A percentile compares a stretch with the other conserved stretches of the same genome.
Conservation (phyloP, 2,797 vertebrate genomes). For the Anabas testudineus region DNA sequence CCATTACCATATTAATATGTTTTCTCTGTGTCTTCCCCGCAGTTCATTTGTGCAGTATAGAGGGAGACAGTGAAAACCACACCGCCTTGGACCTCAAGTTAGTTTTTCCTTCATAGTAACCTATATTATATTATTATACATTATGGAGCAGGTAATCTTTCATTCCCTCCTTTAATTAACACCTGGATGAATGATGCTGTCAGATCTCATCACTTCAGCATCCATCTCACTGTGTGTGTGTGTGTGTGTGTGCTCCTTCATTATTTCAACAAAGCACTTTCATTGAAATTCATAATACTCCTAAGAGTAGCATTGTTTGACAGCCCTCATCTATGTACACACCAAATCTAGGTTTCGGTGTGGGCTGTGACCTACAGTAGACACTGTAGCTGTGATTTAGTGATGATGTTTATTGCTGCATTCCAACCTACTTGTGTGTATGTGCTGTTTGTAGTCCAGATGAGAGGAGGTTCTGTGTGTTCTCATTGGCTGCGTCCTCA, state of each 20-base stretch:
- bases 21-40: conserved; percentile 46
- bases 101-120: conserved; percentile 83
- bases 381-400: conserved; percentile 29
- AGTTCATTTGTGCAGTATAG: conserved; percentile 95
- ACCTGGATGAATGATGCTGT: conserved; percentile 68
- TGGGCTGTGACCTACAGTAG: conserved; percentile 14
- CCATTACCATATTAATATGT: background rate
- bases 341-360: conserved; percentile 13
- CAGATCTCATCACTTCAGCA: conserved; percentile 51
- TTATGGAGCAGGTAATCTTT: conserved; percentile 78
- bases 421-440: conserved; percentile 33
- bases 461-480: conserved; percentile 94
- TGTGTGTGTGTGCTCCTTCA: conserved; percentile 18
- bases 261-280: conserved; percentile 31
- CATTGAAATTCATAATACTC: conserved; percentile 37
- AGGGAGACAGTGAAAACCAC: conserved; percentile 92
- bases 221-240: conserved; percentile 41
- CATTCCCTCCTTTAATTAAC: conserved; percentile 60
- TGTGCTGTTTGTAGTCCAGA: conserved; percentile 85
- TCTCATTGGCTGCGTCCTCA: conserved; percentile 92
- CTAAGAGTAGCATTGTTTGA: conserved; percentile 41
- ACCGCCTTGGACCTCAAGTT: conserved; percentile 95
- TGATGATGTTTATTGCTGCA: conserved; percentile 18
- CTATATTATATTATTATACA: too few species aligned
- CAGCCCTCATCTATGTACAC: conserved; percentile 40